phyloP scores from a whole-genome alignment of 2,888 invertebrate genomes.

The Belgica antarctica region DNA sequence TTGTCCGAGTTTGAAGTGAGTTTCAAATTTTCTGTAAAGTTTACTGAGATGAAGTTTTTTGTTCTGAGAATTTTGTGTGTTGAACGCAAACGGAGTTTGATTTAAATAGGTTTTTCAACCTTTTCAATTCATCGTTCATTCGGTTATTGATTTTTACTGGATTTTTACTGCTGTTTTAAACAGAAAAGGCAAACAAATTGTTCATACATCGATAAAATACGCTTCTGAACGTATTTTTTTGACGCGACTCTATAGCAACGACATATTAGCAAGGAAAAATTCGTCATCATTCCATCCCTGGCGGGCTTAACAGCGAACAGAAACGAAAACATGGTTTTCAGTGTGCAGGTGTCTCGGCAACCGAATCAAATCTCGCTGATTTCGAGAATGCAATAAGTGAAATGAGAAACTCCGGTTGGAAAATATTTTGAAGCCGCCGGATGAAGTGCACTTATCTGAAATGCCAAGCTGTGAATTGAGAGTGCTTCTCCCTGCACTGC shows the following conservation, averaged over 20 bases:
- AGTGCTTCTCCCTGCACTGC: no score
- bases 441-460: no score
- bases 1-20: no score
- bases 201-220: constrained; percentile 39
- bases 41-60: not conserved
- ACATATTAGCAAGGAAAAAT: constrained; percentile 16
- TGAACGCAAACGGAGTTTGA: no score
- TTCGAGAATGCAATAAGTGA: not conserved
- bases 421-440: no score
- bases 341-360: not conserved
- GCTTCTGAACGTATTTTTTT: not conserved
- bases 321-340: no score
- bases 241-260: constrained; percentile 34
- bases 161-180: no score
- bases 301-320: not conserved
- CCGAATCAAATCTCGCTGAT: not conserved
- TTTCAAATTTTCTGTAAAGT: no score
- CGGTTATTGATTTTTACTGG: constrained; percentile 4
- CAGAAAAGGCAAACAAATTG: not conserved
- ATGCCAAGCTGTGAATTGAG: no score
- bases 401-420: no score
- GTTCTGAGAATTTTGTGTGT: not conserved
- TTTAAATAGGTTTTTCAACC: no score
- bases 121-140: no score
- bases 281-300: not conserved